Conservation (phyloP, 2,113 vertebrate genomes). For the Platysternon megacephalum region DNA sequence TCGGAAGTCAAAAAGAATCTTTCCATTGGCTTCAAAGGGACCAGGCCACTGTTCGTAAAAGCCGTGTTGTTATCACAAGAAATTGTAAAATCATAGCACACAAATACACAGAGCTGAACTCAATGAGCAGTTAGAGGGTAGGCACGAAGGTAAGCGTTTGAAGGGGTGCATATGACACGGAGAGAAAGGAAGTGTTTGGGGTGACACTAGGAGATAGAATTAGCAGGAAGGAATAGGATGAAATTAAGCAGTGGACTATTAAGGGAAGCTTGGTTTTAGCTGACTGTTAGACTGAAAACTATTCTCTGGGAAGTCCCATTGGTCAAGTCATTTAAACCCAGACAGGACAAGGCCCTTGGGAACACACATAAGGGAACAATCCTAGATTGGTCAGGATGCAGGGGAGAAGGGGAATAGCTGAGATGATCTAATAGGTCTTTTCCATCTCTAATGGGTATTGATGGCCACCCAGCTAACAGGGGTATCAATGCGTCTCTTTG, state of each 20-base stretch:
- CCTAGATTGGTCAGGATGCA: too few species aligned
- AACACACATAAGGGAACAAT: background rate
- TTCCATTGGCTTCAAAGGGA: background rate
- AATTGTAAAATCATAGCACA: background rate
- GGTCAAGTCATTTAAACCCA: background rate
- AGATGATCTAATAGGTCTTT: background rate
- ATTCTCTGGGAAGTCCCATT: background rate
- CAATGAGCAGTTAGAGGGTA: background rate
- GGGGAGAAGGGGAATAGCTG: background rate
- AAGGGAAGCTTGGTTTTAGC: background rate
- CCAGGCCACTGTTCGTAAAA: background rate
- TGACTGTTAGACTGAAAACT: background rate
- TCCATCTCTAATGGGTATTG: background rate
- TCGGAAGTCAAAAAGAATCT: background rate
- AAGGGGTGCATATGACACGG: background rate
- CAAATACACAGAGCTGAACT: background rate
- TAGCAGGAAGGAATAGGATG: background rate
- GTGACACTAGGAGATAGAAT: background rate
- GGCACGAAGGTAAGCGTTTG: background rate
- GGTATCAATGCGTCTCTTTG: background rate
- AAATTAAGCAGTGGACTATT: accelerated
- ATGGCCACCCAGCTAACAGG: accelerated
- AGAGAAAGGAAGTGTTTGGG: background rate
- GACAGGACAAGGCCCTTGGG: background rate
- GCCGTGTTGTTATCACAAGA: background rate